Evolutionary conservation across 2,113 vertebrate genomes (phyloP), one percentile per base, ranked within the genome.

Genomic region (Tonatia bakeri): DNA sequence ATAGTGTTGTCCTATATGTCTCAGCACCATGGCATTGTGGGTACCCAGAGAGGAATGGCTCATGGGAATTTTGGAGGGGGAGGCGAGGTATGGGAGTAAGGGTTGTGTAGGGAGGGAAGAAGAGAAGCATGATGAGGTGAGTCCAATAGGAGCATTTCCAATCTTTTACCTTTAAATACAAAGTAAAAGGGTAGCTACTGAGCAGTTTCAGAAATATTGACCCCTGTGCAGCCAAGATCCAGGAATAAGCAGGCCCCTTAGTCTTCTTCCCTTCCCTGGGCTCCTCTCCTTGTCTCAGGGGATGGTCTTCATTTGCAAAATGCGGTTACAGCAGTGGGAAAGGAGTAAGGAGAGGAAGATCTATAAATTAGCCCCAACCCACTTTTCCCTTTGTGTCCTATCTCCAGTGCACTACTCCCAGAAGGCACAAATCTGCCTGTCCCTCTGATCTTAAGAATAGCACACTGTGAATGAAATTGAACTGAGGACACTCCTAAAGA

Each of bases 41-140:
- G 8, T 69, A 1, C 3, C 4, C 15, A 56, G 11, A 59, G 5
- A 95, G 9, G 15, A 64, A 64, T 24, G 33, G 1, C 4, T 56
- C 47, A 20, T 10, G 22, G 14, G 1, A 43, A 33, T 81, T 82
- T 65, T 54, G 26, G 9, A 0, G 1, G 22, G 17, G 50, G 4
- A 26, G 10, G 9, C 16, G 1, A 2, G 24, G 19, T 47, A 2
- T 9, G 6, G 15, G 65, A 22, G 12, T 15, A 22, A 69, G 3
- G 1, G 2, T 1, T n/a, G 1, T 26, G 2, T 33, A 61, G 61
- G 26, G 10, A 40, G 4, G 12, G 6, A 31, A 20, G 6, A 20
- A 24, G 36, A 45, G 22, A 22, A 36, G 19, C 24, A 40, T 26
- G 56, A 72, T 11, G n/a, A 67, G 15, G 12, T 52, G 2, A 1